phyloP scores from a whole-genome alignment of 2,113 vertebrate genomes.

The Glaucidium brasilianum region DNA sequence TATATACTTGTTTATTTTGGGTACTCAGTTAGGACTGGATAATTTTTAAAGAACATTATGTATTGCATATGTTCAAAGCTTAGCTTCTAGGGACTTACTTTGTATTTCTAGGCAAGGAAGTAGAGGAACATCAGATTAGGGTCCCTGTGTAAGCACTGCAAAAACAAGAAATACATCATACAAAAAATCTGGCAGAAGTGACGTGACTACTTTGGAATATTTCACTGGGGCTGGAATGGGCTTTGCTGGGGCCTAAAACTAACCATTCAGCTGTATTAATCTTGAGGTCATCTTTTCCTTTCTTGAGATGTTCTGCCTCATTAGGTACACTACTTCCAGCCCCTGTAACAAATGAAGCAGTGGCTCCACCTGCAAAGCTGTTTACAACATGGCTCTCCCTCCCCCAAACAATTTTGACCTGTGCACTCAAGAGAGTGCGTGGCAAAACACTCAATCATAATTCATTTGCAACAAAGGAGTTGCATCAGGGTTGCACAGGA shows the following conservation, averaged over 20 bases:
- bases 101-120: not conserved
- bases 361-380: not conserved
- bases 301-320: not conserved
- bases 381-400: not conserved
- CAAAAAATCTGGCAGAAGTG: not conserved
- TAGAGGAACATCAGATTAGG: not conserved
- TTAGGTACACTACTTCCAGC: not conserved
- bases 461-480: not conserved
- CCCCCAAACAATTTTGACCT: not conserved
- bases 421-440: not conserved
- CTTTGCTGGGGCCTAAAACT: not conserved
- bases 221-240: not conserved
- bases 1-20: not conserved
- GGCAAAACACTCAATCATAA: not conserved
- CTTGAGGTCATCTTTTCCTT: not conserved
- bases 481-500: not conserved
- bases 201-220: not conserved
- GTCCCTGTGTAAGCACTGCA: not conserved
- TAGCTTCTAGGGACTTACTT: not conserved
- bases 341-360: not conserved
- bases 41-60: not conserved
- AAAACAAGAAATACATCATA: not conserved
- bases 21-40: not conserved
- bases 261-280: not conserved
- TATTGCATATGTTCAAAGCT: not conserved